Conservation (phyloP, 2,113 vertebrate species). For the Eclectus roratus region DNA sequence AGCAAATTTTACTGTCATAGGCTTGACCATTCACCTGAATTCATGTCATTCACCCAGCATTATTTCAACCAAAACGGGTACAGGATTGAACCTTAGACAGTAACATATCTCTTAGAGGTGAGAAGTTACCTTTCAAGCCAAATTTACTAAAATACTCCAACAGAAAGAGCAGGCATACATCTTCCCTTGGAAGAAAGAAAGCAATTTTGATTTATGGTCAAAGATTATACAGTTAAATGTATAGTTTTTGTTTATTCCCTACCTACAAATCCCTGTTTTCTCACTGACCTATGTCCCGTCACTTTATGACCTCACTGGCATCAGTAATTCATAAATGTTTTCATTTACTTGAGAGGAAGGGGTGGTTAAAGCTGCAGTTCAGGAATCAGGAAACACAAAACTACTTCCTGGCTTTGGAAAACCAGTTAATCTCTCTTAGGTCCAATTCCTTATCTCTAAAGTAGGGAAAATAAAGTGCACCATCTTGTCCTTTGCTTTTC, state of each 20-base stretch:
- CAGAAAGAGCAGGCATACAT: not conserved
- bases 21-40: not conserved
- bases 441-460: not conserved
- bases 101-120: not conserved
- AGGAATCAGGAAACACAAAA: not conserved
- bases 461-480: not conserved
- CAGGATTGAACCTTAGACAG: not conserved
- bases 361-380: not conserved
- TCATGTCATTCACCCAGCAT: not conserved
- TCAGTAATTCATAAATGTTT: not conserved
- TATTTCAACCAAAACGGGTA: not conserved
- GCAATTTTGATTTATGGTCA: not conserved
- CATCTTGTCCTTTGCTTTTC: not conserved
- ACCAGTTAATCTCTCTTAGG: not conserved
- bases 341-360: not conserved
- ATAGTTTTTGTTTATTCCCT: not conserved
- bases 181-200: not conserved
- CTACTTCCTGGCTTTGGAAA: not conserved
- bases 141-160: not conserved
- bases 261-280: not conserved
- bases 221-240: not conserved
- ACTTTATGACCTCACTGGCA: not conserved
- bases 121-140: not conserved
- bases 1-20: not conserved
- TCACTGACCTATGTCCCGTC: not conserved